Evolutionary conservation across 2,113 vertebrate species (phyloP).

Genomic region (Oplegnathus fasciatus): DNA sequence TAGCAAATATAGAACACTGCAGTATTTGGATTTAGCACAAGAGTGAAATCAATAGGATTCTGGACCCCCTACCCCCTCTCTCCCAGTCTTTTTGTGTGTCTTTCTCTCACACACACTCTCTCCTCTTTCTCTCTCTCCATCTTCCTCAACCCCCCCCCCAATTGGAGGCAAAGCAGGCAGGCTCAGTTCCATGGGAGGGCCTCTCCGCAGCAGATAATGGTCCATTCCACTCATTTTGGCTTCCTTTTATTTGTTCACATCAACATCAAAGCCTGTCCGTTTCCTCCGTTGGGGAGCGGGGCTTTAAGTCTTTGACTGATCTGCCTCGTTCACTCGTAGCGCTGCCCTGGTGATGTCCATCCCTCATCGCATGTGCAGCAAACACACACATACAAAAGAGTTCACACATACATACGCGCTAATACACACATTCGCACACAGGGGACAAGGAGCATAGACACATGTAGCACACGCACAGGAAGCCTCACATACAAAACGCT

Average conservation of each 20-base stretch:
- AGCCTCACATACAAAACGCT: neutral
- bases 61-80: constrained; percentile 44
- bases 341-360: constrained; percentile 75
- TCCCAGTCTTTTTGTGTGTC: constrained; percentile 38
- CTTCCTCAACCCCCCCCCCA: constrained; percentile 48
- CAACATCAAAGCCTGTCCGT: constrained; percentile 82
- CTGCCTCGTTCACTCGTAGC: constrained; percentile 62
- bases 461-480: neutral
- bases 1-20: constrained; percentile 69
- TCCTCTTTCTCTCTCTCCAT: constrained; percentile 31
- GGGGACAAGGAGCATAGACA: neutral
- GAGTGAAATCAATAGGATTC: constrained; percentile 72
- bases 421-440: neutral
- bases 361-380: constrained; percentile 65
- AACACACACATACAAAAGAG: constrained; percentile 29
- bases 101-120: constrained; percentile 35
- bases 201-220: constrained; percentile 76
- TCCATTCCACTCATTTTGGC: constrained; percentile 77
- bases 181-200: constrained; percentile 69
- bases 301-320: constrained; percentile 82
- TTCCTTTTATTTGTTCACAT: constrained; percentile 82
- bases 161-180: constrained; percentile 65
- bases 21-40: constrained; percentile 67
- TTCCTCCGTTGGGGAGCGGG: constrained; percentile 72
- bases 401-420: neutral